These are phyloP conservation scores for Amiota communis DNA, from an alignment of 2,888 invertebrate genomes.

Conservation along the genomic window DNA sequence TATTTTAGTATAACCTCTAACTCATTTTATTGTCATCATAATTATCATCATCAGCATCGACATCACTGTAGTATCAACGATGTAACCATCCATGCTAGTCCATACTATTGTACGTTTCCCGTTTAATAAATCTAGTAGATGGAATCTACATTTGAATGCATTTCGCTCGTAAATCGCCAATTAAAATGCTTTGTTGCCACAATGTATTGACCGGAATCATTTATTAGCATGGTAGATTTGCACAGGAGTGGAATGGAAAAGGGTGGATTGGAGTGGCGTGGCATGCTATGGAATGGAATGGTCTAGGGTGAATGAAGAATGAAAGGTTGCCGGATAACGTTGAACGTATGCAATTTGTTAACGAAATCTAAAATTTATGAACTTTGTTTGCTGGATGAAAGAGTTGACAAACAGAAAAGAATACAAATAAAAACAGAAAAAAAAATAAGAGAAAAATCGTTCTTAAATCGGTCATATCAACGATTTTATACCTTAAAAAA, in stretches of 20 bases:
- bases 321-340: no score
- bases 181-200: not conserved
- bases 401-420: no score
- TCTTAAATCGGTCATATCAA: no score
- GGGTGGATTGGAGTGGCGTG: not conserved
- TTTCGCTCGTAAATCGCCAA: not conserved
- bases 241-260: not conserved
- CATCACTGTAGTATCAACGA: no score
- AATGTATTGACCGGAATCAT: not conserved
- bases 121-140: not conserved
- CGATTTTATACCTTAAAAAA: no score
- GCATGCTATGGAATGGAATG: not conserved
- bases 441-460: no score
- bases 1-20: no score
- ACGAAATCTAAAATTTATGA: conserved; percentile 6
- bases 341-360: not conserved
- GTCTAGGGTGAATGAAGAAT: not conserved
- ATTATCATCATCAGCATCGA: no score
- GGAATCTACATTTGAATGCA: not conserved
- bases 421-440: no score
- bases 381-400: not conserved
- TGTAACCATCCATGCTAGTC: no score
- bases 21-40: no score
- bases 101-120: not conserved
- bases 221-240: not conserved